These are phyloP conservation scores for Micrastur ruficollis DNA, from an alignment of 2,797 vertebrate species.

Conservation along the genomic window DNA sequence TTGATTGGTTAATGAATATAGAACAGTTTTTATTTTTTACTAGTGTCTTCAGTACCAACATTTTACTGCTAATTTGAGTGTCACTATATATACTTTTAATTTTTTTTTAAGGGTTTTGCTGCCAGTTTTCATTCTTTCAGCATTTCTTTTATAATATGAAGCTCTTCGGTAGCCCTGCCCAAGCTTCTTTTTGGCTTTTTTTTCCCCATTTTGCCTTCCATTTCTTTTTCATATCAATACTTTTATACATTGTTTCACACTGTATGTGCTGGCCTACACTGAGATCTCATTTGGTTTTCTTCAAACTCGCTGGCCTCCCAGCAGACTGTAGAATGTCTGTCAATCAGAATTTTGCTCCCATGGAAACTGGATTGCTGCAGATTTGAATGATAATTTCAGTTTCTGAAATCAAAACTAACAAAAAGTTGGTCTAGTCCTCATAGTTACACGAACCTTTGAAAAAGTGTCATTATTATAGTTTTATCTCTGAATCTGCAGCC, in stretches of 20 bases:
- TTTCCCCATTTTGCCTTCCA: fast-evolving
- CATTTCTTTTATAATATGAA: not conserved
- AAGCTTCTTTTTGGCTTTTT: not conserved
- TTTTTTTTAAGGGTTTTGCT: not conserved
- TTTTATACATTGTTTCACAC: fast-evolving
- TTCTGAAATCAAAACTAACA: not conserved
- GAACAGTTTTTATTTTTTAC: not conserved
- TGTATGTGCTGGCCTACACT: not conserved
- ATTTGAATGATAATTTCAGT: not conserved
- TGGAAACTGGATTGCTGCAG: not conserved
- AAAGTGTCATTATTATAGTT: not conserved
- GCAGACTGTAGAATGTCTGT: not conserved
- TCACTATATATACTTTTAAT: not conserved
- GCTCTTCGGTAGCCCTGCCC: not conserved
- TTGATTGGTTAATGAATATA: not conserved
- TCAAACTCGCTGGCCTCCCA: not conserved
- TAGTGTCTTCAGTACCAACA: not conserved
- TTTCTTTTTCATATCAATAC: not conserved
- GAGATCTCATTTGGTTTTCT: not conserved
- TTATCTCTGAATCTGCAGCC: not conserved
- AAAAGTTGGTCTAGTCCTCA: not conserved
- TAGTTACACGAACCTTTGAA: not conserved
- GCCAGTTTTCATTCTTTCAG: not conserved
- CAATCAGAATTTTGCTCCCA: not conserved
- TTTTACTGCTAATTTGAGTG: not conserved